These are phyloP conservation scores for Ochropleura plecta DNA, from an alignment of 2,888 invertebrate genomes.

Conservation along the genomic window DNA sequence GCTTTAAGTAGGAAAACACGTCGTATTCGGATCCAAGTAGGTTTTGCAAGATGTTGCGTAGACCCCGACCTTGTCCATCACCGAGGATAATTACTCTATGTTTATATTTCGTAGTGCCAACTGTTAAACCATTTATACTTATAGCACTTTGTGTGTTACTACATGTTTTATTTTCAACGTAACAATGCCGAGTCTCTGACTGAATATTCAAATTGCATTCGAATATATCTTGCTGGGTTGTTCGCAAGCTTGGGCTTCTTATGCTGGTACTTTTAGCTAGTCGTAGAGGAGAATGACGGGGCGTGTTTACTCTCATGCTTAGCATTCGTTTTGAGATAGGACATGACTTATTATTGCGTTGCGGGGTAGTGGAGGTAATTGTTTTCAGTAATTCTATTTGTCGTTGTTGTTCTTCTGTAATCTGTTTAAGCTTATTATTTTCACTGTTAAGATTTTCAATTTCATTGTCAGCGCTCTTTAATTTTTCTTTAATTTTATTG, in stretches of 20 bases:
- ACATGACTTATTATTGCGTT: background rate
- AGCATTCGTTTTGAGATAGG: conserved; percentile 10
- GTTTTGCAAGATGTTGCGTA: too few species aligned
- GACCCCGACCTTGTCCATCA: too few species aligned
- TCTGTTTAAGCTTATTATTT: background rate
- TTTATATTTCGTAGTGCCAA: too few species aligned
- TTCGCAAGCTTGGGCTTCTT: background rate
- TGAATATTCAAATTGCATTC: too few species aligned
- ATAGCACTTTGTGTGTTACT: too few species aligned
- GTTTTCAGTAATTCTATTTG: background rate
- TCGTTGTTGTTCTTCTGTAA: background rate
- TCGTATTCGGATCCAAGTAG: too few species aligned
- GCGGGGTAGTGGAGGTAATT: background rate
- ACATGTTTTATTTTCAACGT: too few species aligned
- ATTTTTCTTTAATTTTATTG: background rate
- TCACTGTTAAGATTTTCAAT: conserved; percentile 1
- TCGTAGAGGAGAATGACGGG: conserved; percentile 8
- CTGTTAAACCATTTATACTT: too few species aligned
- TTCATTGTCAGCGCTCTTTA: background rate
- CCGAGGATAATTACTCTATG: too few species aligned
- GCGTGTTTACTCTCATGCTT: conserved; percentile 2
- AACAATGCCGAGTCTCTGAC: too few species aligned
- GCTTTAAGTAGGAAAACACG: too few species aligned
- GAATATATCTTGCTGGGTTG: background rate
- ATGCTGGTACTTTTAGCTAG: background rate